These are phyloP conservation scores for Leucopternis melanops DNA, from an alignment of 2,113 vertebrate genomes.

Conservation along the genomic window DNA sequence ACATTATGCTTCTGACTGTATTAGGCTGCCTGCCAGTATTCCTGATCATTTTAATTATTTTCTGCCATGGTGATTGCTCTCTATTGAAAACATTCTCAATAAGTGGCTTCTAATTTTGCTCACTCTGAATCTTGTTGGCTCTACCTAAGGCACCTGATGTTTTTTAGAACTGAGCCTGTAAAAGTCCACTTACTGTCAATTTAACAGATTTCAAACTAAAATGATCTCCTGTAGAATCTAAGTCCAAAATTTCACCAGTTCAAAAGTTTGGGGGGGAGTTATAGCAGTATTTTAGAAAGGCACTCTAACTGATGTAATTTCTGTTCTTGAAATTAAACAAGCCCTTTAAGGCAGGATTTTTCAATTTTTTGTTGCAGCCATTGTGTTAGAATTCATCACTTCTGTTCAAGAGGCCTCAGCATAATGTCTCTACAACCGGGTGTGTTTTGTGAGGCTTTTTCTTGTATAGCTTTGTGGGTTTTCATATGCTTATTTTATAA, in stretches of 20 bases:
- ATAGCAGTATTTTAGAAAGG: not conserved
- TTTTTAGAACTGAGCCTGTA: not conserved
- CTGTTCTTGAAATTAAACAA: not conserved
- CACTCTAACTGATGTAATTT: not conserved
- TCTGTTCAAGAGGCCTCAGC: not conserved
- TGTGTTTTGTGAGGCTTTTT: not conserved
- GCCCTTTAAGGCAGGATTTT: not conserved
- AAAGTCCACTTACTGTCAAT: not conserved
- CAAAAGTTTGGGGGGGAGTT: not conserved
- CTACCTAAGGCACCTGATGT: no score
- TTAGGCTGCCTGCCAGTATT: not conserved
- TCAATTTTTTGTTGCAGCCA: not conserved
- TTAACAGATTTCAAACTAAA: not conserved
- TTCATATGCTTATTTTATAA: not conserved
- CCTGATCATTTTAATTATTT: not conserved
- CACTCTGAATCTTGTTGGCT: not conserved
- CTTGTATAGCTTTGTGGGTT: not conserved
- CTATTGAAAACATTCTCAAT: not conserved
- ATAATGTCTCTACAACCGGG: not conserved
- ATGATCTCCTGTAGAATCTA: not conserved
- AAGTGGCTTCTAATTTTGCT: not conserved
- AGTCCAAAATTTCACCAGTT: not conserved
- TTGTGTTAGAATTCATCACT: not conserved
- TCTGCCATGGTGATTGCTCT: not conserved
- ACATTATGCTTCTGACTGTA: not conserved